phyloP scores from a whole-genome alignment of 1,140 invertebrate genomes.

The Bombus waltoni region DNA sequence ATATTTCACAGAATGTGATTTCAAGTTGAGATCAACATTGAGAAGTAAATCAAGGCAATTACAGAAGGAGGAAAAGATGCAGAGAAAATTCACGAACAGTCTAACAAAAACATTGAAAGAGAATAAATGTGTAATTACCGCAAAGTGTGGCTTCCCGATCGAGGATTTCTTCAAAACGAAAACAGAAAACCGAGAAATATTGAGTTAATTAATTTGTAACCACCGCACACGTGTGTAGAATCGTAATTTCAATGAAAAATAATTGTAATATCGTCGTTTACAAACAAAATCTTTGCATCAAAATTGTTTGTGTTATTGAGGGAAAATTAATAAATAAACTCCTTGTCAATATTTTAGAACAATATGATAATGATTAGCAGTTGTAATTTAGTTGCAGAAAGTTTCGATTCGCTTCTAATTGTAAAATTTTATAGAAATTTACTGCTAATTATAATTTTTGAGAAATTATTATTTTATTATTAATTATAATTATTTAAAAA shows the following conservation, averaged over 20 bases:
- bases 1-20: background rate
- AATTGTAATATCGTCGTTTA: background rate
- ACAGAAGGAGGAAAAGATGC: slow-evolving; percentile 28
- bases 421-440: background rate
- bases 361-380: no score
- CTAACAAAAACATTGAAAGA: slow-evolving; percentile 53
- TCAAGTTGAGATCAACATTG: background rate
- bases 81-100: slow-evolving; percentile 54
- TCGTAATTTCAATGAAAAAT: background rate
- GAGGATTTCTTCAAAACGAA: slow-evolving; percentile 65
- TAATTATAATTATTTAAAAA: no score
- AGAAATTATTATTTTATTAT: background rate
- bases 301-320: background rate
- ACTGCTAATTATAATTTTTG: background rate
- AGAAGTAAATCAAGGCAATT: slow-evolving; percentile 1
- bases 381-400: background rate
- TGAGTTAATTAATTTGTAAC: slow-evolving; percentile 47
- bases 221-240: background rate
- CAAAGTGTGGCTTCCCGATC: slow-evolving; percentile 60
- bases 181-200: slow-evolving; percentile 58
- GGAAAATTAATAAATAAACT: background rate
- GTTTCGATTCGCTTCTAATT: slow-evolving; percentile 7
- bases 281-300: background rate
- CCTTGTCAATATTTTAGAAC: background rate
- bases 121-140: slow-evolving; percentile 73